Evolutionary conservation across 2,797 vertebrate genomes (phyloP).

Genomic region (Borostomias antarcticus): DNA sequence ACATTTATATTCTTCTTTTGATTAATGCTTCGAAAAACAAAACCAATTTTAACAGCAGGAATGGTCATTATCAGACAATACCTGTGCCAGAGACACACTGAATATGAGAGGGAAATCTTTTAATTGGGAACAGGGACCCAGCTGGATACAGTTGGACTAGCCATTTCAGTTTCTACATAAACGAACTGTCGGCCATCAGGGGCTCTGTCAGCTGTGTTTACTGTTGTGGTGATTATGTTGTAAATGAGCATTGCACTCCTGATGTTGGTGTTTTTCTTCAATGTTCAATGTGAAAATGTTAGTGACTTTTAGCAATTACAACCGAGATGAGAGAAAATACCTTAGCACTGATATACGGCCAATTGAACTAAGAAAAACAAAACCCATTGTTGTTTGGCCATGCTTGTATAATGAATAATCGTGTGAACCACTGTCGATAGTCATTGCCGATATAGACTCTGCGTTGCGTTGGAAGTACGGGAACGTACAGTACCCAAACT

Average conservation of each 20-base stretch:
- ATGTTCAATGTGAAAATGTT: not conserved
- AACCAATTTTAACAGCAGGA: not conserved
- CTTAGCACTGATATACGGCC: not conserved
- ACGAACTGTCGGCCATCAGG: not conserved
- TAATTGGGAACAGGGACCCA: conserved; percentile 1
- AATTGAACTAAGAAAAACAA: not conserved
- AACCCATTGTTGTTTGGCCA: not conserved
- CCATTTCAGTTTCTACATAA: not conserved
- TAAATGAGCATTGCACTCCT: too few species aligned
- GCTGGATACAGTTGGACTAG: conserved; percentile 1
- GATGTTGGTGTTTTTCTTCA: not conserved
- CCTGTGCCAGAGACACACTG: not conserved
- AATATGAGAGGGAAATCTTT: conserved; percentile 1
- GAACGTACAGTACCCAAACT: too few species aligned
- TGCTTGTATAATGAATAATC: not conserved
- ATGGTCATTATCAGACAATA: not conserved
- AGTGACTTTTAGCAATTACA: too few species aligned
- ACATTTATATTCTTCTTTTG: not conserved
- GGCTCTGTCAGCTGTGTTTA: not conserved
- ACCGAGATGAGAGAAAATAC: not conserved
- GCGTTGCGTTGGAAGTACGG: not conserved
- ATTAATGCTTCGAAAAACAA: not conserved
- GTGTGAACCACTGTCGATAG: too few species aligned
- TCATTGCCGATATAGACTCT: not conserved
- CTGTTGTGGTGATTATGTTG: conserved; percentile 4